phyloP scores from a whole-genome alignment of 1,140 invertebrate species.

The Chymomyza costata region DNA sequence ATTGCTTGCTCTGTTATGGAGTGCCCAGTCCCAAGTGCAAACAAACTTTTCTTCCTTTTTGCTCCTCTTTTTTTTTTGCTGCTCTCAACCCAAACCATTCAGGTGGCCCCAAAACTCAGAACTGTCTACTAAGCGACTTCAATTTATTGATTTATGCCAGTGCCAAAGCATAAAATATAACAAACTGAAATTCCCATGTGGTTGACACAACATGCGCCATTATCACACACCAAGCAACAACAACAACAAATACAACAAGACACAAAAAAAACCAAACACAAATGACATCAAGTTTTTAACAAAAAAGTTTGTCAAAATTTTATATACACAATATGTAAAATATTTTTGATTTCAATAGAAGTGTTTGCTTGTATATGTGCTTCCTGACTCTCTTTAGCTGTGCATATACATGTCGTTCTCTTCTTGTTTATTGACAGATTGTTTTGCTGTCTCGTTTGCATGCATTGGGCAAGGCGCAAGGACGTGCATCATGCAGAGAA shows the following conservation, averaged over 20 bases:
- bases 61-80: too few species aligned
- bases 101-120: too few species aligned
- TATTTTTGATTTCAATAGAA: slow-evolving; percentile 1
- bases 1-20: too few species aligned
- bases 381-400: too few species aligned
- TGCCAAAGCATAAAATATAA: slow-evolving; percentile 30
- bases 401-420: too few species aligned
- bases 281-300: slow-evolving; percentile 23
- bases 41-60: too few species aligned
- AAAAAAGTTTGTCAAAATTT: slow-evolving; percentile 44
- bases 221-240: slow-evolving; percentile 45
- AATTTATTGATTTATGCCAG: slow-evolving; percentile 62
- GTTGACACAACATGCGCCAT: slow-evolving; percentile 59
- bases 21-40: too few species aligned
- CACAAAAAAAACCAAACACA: slow-evolving; percentile 2
- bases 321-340: slow-evolving; percentile 35
- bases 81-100: too few species aligned
- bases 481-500: too few species aligned
- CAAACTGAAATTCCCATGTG: slow-evolving; percentile 53
- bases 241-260: too few species aligned
- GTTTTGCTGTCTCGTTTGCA: slow-evolving; percentile 10
- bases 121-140: slow-evolving; percentile 20
- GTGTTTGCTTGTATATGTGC: too few species aligned
- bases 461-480: slow-evolving; percentile 6
- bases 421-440: not conserved